Evolutionary conservation across 1,140 invertebrate genomes (phyloP).

Genomic region (Paralvinella palmiformis): DNA sequence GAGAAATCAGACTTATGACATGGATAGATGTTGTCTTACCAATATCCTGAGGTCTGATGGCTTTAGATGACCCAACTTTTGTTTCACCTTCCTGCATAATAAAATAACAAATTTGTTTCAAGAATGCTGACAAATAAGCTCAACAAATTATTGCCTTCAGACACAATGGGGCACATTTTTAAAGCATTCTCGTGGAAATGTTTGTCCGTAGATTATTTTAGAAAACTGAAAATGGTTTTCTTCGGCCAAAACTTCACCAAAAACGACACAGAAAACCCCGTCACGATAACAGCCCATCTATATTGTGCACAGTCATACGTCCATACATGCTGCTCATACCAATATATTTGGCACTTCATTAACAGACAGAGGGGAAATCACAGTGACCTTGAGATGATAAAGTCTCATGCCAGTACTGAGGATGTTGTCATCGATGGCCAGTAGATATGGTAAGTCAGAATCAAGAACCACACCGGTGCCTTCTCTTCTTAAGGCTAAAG

Average conservation of each 20-base stretch:
- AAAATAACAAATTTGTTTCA: too few relatives aligned
- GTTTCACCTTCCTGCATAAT: constrained; percentile 17
- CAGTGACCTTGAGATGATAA: constrained; percentile 22
- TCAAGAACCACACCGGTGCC: constrained; percentile 19
- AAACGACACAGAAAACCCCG: too few relatives aligned
- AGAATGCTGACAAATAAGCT: too few relatives aligned
- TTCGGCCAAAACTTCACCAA: too few relatives aligned
- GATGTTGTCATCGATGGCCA: constrained; percentile 18
- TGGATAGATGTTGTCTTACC: too few relatives aligned
- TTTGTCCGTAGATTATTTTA: background rate
- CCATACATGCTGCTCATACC: background rate
- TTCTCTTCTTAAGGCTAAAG: constrained; percentile 15
- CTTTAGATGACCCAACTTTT: constrained; percentile 4
- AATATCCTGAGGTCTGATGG: constrained; percentile 11
- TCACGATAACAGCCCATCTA: too few relatives aligned
- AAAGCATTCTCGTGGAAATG: background rate
- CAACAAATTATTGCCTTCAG: too few relatives aligned
- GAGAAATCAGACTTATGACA: too few relatives aligned
- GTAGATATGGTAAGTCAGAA: constrained; percentile 17
- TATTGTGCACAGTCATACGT: background rate
- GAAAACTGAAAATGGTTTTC: too few relatives aligned
- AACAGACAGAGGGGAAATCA: too few relatives aligned
- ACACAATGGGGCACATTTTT: too few relatives aligned
- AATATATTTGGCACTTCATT: background rate
- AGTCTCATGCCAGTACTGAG: constrained; percentile 21